These are phyloP conservation scores for Amitus sp. DNA, from an alignment of 2,888 invertebrate species.

Conservation along the genomic window DNA sequence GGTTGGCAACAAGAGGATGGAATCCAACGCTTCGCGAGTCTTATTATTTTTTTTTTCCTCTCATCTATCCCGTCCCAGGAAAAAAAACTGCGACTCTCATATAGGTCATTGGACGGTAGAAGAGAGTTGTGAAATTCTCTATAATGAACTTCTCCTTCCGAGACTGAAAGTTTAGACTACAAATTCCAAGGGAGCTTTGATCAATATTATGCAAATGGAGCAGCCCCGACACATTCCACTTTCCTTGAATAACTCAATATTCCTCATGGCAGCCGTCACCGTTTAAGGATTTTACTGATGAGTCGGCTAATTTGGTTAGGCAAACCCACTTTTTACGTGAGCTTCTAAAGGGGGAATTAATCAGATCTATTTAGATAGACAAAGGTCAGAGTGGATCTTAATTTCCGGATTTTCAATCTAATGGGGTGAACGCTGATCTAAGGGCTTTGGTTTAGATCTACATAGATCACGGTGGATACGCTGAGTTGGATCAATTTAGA, in stretches of 20 bases:
- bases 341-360: constrained; percentile 26
- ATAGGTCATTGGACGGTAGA: not conserved
- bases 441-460: no score
- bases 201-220: not conserved
- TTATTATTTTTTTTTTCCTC: not conserved
- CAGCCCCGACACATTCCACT: constrained; percentile 26
- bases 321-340: constrained; percentile 18
- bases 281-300: constrained; percentile 39
- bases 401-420: no score
- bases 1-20: constrained; percentile 18
- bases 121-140: not conserved
- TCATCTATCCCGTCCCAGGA: not conserved
- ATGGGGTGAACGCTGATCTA: no score
- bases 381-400: no score
- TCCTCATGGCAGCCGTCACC: constrained; percentile 15
- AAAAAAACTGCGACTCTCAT: not conserved
- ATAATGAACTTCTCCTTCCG: not conserved
- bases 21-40: constrained; percentile 6
- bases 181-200: not conserved
- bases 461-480: no score
- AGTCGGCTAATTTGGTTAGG: constrained; percentile 52
- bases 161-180: no score
- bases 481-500: no score
- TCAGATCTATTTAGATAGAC: constrained; percentile 39
- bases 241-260: constrained; percentile 37